A percentile compares a stretch with the other conserved stretches of the same genome.
phyloP scores from a whole-genome alignment of 2,888 invertebrate genomes.

The Epistrophella euchroma region DNA sequence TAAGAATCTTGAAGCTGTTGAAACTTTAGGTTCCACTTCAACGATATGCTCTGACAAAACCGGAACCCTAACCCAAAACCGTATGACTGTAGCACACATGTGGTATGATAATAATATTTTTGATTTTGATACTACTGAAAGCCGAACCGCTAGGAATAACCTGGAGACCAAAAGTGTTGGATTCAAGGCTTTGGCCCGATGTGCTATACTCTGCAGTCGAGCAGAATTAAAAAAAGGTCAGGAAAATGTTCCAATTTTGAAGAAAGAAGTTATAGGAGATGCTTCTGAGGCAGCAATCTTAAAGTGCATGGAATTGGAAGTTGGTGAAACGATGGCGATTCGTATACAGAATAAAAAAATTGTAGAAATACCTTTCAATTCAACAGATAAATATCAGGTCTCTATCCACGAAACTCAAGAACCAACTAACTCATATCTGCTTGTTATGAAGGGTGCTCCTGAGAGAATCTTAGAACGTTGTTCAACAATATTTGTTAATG shows the following conservation, averaged over 20 bases:
- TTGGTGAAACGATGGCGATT: constrained; percentile 91
- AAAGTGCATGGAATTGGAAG: constrained; percentile 93
- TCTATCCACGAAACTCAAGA: constrained; percentile 96
- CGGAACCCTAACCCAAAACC: constrained; percentile 97
- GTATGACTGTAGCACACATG: constrained; percentile 99
- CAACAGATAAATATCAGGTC: constrained; percentile 95
- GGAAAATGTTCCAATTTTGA: constrained; percentile 92
- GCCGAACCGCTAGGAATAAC: constrained; percentile 94
- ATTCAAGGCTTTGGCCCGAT: constrained; percentile 92
- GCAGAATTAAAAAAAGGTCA: constrained; percentile 97
- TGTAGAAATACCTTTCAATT: constrained; percentile 95
- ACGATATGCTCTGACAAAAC: constrained; percentile 99
- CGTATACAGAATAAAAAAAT: constrained; percentile 85
- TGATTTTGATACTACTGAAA: constrained; percentile 98
- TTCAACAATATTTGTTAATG: constrained; percentile 93
- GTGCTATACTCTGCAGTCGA: constrained; percentile 96
- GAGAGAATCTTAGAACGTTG: constrained; percentile 95
- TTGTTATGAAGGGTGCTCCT: constrained; percentile 97
- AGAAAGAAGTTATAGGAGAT: constrained; percentile 95
- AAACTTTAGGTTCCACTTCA: constrained; percentile 97
- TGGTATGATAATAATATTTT: constrained; percentile 98
- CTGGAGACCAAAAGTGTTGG: constrained; percentile 86
- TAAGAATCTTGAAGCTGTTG: constrained; percentile 98
- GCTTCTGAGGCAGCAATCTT: constrained; percentile 95
- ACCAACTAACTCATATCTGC: constrained; percentile 88